These are phyloP conservation scores for Aplodontia rufa DNA, from an alignment of 2,113 vertebrate species.

Conservation along the genomic window DNA sequence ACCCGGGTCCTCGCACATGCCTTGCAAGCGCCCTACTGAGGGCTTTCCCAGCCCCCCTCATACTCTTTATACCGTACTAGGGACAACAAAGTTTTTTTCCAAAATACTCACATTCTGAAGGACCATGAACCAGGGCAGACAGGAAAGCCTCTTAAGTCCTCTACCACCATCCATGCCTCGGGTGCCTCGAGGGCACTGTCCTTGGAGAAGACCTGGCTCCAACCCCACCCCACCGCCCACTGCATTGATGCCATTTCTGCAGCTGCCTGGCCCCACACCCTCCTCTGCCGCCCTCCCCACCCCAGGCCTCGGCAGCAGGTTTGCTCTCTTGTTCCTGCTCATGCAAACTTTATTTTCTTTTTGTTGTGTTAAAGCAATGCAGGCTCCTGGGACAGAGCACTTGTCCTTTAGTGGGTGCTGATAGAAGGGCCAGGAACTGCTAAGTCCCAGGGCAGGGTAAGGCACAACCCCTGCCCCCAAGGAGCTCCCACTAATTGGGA, in stretches of 20 bases:
- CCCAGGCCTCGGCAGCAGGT: not conserved
- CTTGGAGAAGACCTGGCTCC: not conserved
- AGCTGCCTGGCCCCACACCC: not conserved
- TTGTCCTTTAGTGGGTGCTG: not conserved
- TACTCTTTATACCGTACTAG: not conserved
- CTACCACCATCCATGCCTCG: no score
- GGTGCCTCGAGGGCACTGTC: not conserved
- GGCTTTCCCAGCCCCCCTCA: no score
- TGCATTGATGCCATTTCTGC: not conserved
- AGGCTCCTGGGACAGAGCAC: not conserved
- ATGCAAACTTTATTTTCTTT: not conserved
- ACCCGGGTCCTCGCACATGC: no score
- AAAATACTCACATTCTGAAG: rapidly evolving
- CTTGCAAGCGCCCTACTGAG: no score
- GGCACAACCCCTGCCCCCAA: rapidly evolving
- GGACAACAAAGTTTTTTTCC: not conserved
- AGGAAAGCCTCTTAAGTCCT: not conserved
- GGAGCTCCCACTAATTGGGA: not conserved
- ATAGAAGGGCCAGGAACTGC: not conserved
- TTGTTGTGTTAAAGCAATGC: rapidly evolving
- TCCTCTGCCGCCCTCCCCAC: rapidly evolving
- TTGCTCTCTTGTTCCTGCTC: not conserved
- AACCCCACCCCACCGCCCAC: rapidly evolving
- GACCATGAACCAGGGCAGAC: not conserved
- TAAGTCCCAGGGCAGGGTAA: not conserved